These are phyloP conservation scores for Setophaga petechia DNA, from an alignment of 2,113 vertebrate species.

Conservation along the genomic window DNA sequence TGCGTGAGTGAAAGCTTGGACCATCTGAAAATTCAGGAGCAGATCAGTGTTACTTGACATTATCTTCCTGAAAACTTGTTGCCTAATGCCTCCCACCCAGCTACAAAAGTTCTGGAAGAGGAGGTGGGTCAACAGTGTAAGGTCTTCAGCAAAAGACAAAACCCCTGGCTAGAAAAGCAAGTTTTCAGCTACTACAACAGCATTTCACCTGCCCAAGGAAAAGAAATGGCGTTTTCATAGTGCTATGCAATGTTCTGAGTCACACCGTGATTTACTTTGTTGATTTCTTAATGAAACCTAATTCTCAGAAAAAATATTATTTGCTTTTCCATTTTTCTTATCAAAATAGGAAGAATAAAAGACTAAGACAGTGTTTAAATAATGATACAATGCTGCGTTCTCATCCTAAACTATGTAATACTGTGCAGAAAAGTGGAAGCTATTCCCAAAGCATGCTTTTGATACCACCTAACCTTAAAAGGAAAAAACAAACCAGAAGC, in stretches of 20 bases:
- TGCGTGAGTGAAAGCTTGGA: conserved; percentile 88
- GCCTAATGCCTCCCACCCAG: neutral
- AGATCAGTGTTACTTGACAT: neutral
- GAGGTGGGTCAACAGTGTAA: neutral
- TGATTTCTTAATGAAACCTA: neutral
- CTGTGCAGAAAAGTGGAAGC: neutral
- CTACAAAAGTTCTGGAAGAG: neutral
- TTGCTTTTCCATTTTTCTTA: neutral
- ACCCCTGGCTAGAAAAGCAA: neutral
- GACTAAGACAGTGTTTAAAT: neutral
- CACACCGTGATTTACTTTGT: neutral
- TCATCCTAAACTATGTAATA: neutral
- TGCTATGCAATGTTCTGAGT: neutral
- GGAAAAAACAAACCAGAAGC: neutral
- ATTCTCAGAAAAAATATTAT: neutral
- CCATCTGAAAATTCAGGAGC: conserved; percentile 76
- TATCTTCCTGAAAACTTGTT: neutral
- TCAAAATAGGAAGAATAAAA: neutral
- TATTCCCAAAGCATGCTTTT: neutral
- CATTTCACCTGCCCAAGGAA: neutral
- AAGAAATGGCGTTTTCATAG: neutral
- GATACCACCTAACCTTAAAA: neutral
- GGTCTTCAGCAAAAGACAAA: neutral
- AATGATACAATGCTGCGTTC: neutral
- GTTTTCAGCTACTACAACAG: neutral